Percentiles rank a stretch among this genome's conserved stretches.
Evolutionary conservation across 2,888 invertebrate genomes (phyloP).

Genomic region (Carabus problematicus): DNA sequence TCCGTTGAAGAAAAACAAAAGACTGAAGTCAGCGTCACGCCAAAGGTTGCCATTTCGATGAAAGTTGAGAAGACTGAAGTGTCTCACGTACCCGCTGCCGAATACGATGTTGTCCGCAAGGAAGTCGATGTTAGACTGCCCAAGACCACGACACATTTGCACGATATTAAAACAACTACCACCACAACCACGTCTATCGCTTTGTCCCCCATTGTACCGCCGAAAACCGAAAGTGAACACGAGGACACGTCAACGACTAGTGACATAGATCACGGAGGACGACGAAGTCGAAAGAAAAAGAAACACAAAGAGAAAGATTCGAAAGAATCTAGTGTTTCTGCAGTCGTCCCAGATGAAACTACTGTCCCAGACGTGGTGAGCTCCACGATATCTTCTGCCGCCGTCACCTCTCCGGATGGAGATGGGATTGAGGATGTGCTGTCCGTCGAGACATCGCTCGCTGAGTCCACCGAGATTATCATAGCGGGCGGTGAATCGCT

Average conservation of each 20-base stretch:
- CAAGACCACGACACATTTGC: conserved; percentile 44
- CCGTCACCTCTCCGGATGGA: conserved; percentile 48
- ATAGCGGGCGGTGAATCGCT: conserved; percentile 59
- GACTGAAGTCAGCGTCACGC: conserved; percentile 53
- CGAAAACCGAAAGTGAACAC: conserved; percentile 53
- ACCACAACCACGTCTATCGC: conserved; percentile 45
- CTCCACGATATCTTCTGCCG: conserved; percentile 33
- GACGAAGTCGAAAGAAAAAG: conserved; percentile 70
- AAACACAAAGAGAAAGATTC: conserved; percentile 63
- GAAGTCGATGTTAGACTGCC: conserved; percentile 55
- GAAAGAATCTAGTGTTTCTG: conserved; percentile 42
- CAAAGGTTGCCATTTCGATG: conserved; percentile 53
- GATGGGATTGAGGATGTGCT: conserved; percentile 48
- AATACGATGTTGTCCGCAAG: conserved; percentile 51
- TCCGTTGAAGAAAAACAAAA: conserved; percentile 60
- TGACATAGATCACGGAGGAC: conserved; percentile 61
- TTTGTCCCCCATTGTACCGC: conserved; percentile 51
- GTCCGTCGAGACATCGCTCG: conserved; percentile 61
- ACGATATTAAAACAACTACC: conserved; percentile 43
- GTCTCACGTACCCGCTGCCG: conserved; percentile 42
- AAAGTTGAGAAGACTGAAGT: conserved; percentile 53
- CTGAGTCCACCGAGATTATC: conserved; percentile 64
- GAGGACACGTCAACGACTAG: conserved; percentile 55
- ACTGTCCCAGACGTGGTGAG: conserved; percentile 39
- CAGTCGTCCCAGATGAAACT: conserved; percentile 42